Base-by-base conservation (phyloP, 2,797 vertebrate genomes). In the Tiaroga cobitis region DNA sequence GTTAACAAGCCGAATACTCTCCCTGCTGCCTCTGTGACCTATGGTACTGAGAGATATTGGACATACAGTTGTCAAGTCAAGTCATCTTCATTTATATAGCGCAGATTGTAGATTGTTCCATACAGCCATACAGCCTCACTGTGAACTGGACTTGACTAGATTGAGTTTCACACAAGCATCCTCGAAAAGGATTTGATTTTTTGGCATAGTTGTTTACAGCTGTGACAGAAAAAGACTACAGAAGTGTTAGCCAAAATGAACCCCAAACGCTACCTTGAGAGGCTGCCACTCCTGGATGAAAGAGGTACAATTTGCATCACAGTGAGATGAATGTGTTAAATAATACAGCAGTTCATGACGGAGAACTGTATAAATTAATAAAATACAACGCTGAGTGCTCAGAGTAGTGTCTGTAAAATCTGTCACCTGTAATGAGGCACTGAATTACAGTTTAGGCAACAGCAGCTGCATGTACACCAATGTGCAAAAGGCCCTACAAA, bases 361-460 rank as follows among this genome's bases (percentile, higher is more conserved):
- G 11, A 70, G 49, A 78, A 78, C 74, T 68, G 51, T 78, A 78
- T 78, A 84, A 84, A 84, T 84, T 19, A 84, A 78, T 84, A 59
- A 84, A 77, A 84, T 21, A 34, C 46, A 56, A 46, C 0, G 32
- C 72, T 75, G 29, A 83, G 73, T 54, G 61, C 82, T 68, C 46
- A 21, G 46, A 69, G 34, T 68, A 21, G 46, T 77, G 46, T 84
- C 63, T 84, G 65, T 24, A 39, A 78, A 69, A 84, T 78, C 63
- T 78, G 49, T 78, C 82, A 78, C 49, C 65, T 84, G 46, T 84
- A 68, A 78, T 69, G 51, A 84, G 26, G 51, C 65, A 29, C n/a
- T 13, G 72, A 75, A 68, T 46, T 18, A 68, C 18, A 18, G 8
- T 32, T 49, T 16, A 18, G 26, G 63, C 37, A 70, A 46, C 15